Evolutionary conservation across 2,888 invertebrate species (phyloP), one percentile per base, ranked within the genome.

Genomic region (Ochropleura leucogaster): DNA sequence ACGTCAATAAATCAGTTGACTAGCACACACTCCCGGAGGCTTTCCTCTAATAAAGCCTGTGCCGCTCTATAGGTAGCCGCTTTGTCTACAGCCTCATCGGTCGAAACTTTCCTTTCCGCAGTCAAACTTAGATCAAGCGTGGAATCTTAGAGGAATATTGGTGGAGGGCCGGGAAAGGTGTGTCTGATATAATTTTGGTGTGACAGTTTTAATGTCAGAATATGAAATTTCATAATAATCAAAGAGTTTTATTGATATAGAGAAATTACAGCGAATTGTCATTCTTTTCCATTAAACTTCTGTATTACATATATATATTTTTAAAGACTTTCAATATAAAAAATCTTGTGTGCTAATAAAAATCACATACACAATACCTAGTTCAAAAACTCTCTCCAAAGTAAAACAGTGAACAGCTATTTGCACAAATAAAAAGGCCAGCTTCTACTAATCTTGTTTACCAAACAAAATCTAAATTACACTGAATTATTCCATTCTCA

Each of bases 41-140:
- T 89, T 88, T 86, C 81, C 89, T 90, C 91, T 92, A 94, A 93
- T 94, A 94, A 92, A 93, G 91, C 90, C 89, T 90, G 89, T 88
- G 85, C 90, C 84, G 81, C 85, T 86, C 87, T 93, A 91, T 92
- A 92, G 93, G 90, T 92, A 93, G 92, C 89, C 90, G 90, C 91
- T 93, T 95, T 94, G 94, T 95, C 93, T 94, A 91, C 91, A 91
- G 84, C 91, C 93, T 94, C 94, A 93, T 94, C 92, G 93, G 93
- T 89, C 90, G 89, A 94, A 95, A 95, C 94, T 96, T 96, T 95
- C 93, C 95, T 94, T 94, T 94, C 94, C 94, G 87, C 93, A 95
- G 93, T 94, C 94, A 94, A 96, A 95, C 95, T 95, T 95, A 94
- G 93, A 95, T 95, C 95, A 93, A 92, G 92, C 90, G 86, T 89